Base-by-base conservation (phyloP, 2,797 vertebrate species). In the Oreochromis grahami region DNA sequence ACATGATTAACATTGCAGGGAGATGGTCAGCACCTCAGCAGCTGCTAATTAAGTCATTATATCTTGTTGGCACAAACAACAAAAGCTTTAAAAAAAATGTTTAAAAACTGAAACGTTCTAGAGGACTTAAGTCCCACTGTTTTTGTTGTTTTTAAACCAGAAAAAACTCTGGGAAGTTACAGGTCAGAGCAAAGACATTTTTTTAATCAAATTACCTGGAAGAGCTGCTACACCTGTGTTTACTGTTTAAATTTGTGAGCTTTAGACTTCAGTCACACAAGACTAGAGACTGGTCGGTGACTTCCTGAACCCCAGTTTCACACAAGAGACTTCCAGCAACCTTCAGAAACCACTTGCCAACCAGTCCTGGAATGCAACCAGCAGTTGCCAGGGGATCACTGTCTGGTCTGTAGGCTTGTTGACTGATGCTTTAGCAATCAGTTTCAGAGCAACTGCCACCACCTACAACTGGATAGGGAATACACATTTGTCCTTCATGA, bases 201-300 rank as follows among this genome's bases (percentile, higher is more conserved):
- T 17, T 55, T 34, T 4, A 53, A 60, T 32, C 48, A 48, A 29
- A 10, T 58, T 38, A 79, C 63, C 26, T 38, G 21, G 36, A 48
- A 83, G 32, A 17, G 21, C 21, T 70, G 14, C 41, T 45, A 10
- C 21, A 51, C 3, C 6, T 74, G 53, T 52, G 52, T 65, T 53
- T 29, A 32, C 48, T 17, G 51, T 38, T 29, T 68, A 77, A 56
- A 65, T 26, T 15, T 4, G n/a, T 24, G 48, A 45, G 21, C 8
- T 19, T 1, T 41, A 43, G 36, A 24, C 36, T 15, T 68, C 13
- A 43, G 0, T 68, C 36, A 68, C 36, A 41, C n/a, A 24, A 6
- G 63, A 38, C 36, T 9, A 43, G 36, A 68, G 13, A 43, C 36
- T 15, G 63, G 8, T 24, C 14, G 63, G 63, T 6, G 38, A 43